Percentiles rank a stretch among this genome's conserved stretches.
These are phyloP conservation scores for Neosilurus hyrtlii DNA, from an alignment of 2,797 vertebrate genomes.

Conservation along the genomic window DNA sequence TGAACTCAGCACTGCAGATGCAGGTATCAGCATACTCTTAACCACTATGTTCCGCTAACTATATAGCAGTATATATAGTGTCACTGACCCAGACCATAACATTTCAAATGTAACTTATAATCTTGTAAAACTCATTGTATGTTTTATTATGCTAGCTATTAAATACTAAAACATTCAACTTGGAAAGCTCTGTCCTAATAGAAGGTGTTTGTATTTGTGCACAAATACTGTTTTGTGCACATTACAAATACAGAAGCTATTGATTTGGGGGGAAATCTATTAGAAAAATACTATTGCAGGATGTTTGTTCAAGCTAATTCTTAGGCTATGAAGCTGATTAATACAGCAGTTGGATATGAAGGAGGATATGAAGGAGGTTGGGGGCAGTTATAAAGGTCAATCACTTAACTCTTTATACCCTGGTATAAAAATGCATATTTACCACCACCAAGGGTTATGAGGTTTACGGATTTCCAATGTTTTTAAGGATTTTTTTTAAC, in stretches of 20 bases:
- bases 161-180: not conserved
- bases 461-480: too few relatives aligned
- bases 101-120: not conserved
- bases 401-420: not conserved
- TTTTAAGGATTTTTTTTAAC: too few relatives aligned
- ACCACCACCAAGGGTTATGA: too few relatives aligned
- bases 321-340: not conserved
- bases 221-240: too few relatives aligned
- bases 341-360: too few relatives aligned
- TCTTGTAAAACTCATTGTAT: not conserved
- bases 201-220: not conserved
- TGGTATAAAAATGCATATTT: too few relatives aligned
- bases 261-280: not conserved
- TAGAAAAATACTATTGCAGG: not conserved
- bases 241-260: too few relatives aligned
- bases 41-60: not conserved
- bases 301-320: not conserved
- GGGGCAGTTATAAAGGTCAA: not conserved
- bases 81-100: not conserved
- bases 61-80: not conserved
- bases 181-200: not conserved
- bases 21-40: slow-evolving; percentile 59
- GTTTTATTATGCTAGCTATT: not conserved
- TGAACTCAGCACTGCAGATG: slow-evolving; percentile 54
- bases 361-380: too few relatives aligned